Evolutionary conservation across 2,113 vertebrate species (phyloP).

Genomic region (Benitochromis conjunctus): DNA sequence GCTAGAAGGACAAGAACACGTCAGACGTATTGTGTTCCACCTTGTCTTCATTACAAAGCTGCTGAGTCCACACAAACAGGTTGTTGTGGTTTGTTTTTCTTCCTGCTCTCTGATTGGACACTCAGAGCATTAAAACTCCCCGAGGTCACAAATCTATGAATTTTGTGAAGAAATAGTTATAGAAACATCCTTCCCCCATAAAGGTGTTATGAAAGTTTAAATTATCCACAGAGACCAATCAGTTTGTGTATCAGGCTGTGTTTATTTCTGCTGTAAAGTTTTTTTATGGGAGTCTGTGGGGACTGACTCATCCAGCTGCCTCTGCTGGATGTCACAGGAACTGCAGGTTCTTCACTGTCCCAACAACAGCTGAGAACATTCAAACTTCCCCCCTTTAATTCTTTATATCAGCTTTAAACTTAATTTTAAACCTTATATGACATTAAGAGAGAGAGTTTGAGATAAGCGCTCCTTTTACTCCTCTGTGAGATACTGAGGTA

Average conservation of each 20-base stretch:
- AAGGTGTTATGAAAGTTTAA: not conserved
- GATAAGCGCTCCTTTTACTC: not conserved
- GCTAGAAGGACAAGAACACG: not conserved
- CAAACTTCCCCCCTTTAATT: not conserved
- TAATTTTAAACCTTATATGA: not conserved
- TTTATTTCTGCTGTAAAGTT: not conserved
- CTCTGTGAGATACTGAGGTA: not conserved
- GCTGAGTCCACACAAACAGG: not conserved
- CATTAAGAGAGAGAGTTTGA: not conserved
- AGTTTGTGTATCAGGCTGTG: not conserved
- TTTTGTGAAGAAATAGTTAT: not conserved
- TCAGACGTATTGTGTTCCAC: not conserved
- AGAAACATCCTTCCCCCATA: not conserved
- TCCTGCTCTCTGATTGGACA: not conserved
- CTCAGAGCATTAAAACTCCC: not conserved
- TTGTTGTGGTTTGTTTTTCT: not conserved
- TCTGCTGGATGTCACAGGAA: not conserved
- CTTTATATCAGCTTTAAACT: not conserved
- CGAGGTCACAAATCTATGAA: not conserved
- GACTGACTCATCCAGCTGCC: not conserved
- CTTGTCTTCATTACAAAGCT: not conserved
- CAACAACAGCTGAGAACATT: not conserved
- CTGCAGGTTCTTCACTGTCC: not conserved
- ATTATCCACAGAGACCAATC: not conserved
- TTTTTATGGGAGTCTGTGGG: not conserved